Base-by-base conservation (phyloP, 2,113 vertebrate genomes). In the Hucho hucho region DNA sequence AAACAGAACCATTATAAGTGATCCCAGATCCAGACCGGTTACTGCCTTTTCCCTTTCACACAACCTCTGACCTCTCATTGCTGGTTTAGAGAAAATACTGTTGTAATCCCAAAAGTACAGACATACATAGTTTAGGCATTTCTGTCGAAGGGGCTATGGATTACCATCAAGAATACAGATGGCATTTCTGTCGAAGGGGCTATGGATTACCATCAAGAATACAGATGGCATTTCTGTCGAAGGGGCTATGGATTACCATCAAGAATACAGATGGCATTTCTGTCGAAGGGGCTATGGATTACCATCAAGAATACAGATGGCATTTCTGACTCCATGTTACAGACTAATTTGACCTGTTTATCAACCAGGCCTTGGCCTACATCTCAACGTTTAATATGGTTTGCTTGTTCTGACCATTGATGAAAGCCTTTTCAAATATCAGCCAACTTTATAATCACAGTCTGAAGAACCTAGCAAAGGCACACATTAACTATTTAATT, bases 391-490 rank as follows among this genome's bases (percentile, higher is more conserved):
- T 65, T 4, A 28, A 29, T 16, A 53, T 47, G 4, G 13, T 25
- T 28, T 22, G 58, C 14, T 56, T 69, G 56, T 28, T 56, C 13
- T 69, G 58, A 0, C 46, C 71, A 7, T 20, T 72, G 28, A 32
- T 46, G 12, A 13, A 68, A 28, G 5, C 53, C 3, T 37, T 71
- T 64, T 53, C 13, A 18, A 18, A 53, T 53, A 5, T 53, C 14
- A 53, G 4, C 1, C 49, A 4, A 53, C 49, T 18, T 11, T 43
- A 43, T 43, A 11, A 18, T 4, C 14, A 53, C 14, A 4, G 3
- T 53, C 16, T 53, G 13, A 53, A 53, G 16, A 77, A 58, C 16
- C 53, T 67, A 82, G 75, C 72, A 88, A 88, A 88, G 86, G 87
- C 87, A 87, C 85, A n/a, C n/a, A n/a, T n/a, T n/a, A n/a, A n/a